Evolutionary conservation across 2,113 vertebrate species (phyloP), one percentile per base, ranked within the genome.

Genomic region (Vulpes ferrilata): DNA sequence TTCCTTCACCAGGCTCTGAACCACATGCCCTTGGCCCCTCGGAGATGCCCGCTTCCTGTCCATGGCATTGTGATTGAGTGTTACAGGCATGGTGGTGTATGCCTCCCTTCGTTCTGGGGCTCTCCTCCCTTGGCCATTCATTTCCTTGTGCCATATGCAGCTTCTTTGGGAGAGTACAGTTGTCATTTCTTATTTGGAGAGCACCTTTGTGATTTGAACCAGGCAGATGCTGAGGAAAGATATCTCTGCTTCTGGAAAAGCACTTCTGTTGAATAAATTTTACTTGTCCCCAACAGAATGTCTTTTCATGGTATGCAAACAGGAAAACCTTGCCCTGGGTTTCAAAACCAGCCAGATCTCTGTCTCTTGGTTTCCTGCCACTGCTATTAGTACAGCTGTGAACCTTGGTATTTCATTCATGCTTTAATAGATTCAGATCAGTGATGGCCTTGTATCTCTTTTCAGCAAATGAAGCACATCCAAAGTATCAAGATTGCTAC

Each of bases 1-100:
- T 71, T 62, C 57, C 73, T 95, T 93, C 83, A 43, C 74, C 62
- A 76, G 48, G 62, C 96, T 98, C 96, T 97, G 96, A 96, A 96
- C 90, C 78, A 79, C 60, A 65, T 0, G n/a, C 84, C 65, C n/a
- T 1, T 78, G 81, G 96, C 71, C 84, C 96, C 91, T 64, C 6
- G 1, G 87, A 90, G 71, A 88, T 93, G 71, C 81, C 81, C 11
- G 0, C 88, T 35, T 97, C 92, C 97, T 91, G 93, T 65, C 81
- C 55, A 20, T 92, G 95, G 80, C 84, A 22, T 88, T 13, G 25
- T 96, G 94, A 95, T 82, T 82, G 95, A 98, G 93, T 96, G 89
- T 65, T 67, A 22, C 55, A 51, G 92, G 35, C 71, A 51, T 51
- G 83, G 32, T 32, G 67, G 35, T 85, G 88, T 97, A 84, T 95